phyloP scores from a whole-genome alignment of 1,140 invertebrate genomes.

The Nephotettix cincticeps region DNA sequence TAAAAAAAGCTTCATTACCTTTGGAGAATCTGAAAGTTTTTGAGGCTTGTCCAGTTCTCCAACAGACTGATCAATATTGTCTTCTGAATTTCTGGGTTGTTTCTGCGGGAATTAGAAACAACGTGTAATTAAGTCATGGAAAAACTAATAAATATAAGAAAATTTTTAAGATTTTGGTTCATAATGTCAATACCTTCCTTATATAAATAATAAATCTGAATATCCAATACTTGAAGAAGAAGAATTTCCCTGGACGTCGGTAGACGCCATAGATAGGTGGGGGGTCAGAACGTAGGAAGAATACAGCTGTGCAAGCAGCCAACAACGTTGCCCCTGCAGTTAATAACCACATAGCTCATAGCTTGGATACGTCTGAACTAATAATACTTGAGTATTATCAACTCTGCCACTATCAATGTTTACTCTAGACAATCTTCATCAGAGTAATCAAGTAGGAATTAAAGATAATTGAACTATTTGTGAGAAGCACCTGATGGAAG shows the following conservation, averaged over 20 bases:
- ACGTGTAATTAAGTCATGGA: too few relatives aligned
- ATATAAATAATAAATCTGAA: neutral
- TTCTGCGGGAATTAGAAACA: neutral
- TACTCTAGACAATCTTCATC: too few relatives aligned
- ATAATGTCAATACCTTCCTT: conserved; percentile 2
- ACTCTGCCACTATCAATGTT: too few relatives aligned
- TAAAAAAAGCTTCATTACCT: too few relatives aligned
- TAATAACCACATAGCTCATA: neutral
- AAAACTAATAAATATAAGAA: neutral
- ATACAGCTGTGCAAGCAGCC: neutral
- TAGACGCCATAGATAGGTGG: conserved; percentile 6
- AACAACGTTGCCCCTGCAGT: neutral
- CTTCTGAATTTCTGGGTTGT: neutral
- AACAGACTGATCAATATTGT: neutral
- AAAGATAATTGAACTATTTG: too few relatives aligned
- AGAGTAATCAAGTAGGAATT: too few relatives aligned
- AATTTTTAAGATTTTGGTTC: neutral
- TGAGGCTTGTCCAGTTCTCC: neutral
- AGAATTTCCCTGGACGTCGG: neutral
- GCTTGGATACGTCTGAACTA: too few relatives aligned
- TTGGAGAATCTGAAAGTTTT: neutral
- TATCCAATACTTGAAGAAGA: conserved; percentile 16
- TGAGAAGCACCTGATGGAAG: too few relatives aligned
- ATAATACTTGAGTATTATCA: too few relatives aligned
- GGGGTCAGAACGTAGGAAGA: neutral